Conservation (phyloP, 2,113 vertebrate species). For the Haliaeetus leucogaster region DNA sequence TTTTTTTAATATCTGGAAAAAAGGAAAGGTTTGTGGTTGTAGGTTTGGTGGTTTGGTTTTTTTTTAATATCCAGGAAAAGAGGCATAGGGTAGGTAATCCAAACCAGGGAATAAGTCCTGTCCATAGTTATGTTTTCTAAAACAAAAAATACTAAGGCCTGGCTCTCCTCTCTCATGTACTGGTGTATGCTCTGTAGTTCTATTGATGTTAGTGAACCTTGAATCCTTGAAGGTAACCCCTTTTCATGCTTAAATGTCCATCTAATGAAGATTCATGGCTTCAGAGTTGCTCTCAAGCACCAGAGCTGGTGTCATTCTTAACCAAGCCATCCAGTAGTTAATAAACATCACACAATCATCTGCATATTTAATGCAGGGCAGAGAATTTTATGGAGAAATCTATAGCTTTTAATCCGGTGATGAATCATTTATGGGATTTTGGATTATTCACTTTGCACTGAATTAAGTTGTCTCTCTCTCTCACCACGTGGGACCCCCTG, state of each 20-base stretch:
- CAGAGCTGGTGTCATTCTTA: not conserved
- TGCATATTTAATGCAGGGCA: conserved; percentile 31
- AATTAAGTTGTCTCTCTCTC: conserved; percentile 61
- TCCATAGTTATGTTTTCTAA: not conserved
- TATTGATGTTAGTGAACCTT: not conserved
- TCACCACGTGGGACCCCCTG: not conserved
- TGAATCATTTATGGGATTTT: conserved; percentile 63
- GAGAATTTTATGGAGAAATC: conserved; percentile 48
- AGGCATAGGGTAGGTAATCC: not conserved
- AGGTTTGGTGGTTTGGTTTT: no score
- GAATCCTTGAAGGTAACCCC: not conserved
- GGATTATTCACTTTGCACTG: conserved; percentile 61
- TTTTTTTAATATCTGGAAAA: not conserved
- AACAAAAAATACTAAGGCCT: not conserved
- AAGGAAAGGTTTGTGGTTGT: not conserved
- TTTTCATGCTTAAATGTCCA: not conserved
- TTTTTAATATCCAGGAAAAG: not conserved
- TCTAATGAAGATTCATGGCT: not conserved
- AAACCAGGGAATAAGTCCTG: not conserved
- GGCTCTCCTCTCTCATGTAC: not conserved
- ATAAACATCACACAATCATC: not conserved
- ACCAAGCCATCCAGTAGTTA: not conserved
- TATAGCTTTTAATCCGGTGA: conserved; percentile 57
- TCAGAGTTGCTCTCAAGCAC: not conserved
- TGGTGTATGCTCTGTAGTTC: not conserved